These are phyloP conservation scores for Vombatus ursinus DNA, from an alignment of 2,113 vertebrate genomes.

Conservation along the genomic window DNA sequence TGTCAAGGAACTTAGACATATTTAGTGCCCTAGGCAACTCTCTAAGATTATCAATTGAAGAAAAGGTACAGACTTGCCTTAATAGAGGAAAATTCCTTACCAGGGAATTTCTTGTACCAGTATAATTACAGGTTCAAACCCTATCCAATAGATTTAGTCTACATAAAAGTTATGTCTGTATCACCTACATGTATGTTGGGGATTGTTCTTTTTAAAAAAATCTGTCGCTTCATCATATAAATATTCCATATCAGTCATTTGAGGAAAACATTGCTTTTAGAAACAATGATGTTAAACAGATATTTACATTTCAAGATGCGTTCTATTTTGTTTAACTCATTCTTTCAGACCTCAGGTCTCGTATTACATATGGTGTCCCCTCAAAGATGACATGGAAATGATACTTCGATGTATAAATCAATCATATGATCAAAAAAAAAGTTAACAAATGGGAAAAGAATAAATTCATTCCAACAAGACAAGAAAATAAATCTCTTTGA, in stretches of 20 bases:
- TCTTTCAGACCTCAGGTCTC: not conserved
- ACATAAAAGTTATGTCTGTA: not conserved
- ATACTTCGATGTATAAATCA: not conserved
- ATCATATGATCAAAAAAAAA: conserved; percentile 28
- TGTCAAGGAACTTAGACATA: not conserved
- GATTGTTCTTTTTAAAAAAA: not conserved
- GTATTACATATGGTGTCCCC: not conserved
- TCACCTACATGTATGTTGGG: not conserved
- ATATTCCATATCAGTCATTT: not conserved
- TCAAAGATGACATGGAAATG: conserved; percentile 1
- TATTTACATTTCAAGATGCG: not conserved
- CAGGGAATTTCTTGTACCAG: not conserved
- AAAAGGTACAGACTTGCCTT: not conserved
- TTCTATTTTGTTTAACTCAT: not conserved
- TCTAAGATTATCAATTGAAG: not conserved
- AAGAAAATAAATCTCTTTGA: not conserved
- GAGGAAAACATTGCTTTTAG: not conserved
- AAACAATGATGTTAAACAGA: not conserved
- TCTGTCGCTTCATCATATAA: not conserved
- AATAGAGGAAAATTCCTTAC: not conserved
- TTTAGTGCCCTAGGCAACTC: not conserved
- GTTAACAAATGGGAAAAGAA: conserved; percentile 37
- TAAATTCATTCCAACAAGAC: not conserved
- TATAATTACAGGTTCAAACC: not conserved
- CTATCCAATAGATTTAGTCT: not conserved